Conservation (phyloP, 2,113 vertebrate species). For the Sakesphorus luctuosus region DNA sequence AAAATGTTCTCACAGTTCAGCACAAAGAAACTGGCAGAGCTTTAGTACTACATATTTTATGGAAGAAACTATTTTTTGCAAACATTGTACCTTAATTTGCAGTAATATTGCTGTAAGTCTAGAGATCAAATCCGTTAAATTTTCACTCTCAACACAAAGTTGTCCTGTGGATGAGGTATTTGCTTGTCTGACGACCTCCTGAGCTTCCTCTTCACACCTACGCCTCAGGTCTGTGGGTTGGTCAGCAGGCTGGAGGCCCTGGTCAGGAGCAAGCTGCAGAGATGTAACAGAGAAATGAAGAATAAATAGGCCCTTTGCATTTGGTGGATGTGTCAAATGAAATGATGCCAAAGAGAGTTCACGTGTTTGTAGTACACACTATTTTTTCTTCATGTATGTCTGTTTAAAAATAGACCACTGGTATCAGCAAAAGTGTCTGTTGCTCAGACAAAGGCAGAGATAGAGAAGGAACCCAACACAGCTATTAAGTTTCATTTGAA, state of each 20-base stretch:
- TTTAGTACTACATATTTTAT: neutral
- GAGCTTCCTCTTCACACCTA: constrained; percentile 92
- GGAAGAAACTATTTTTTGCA: neutral
- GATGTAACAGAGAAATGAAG: neutral
- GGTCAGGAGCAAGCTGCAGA: constrained; percentile 91
- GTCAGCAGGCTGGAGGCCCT: constrained; percentile 91
- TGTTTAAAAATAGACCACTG: neutral
- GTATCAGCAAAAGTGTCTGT: neutral
- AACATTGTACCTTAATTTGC: constrained; percentile 90
- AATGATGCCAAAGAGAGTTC: neutral
- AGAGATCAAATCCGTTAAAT: constrained; percentile 89
- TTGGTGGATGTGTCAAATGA: neutral
- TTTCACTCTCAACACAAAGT: constrained; percentile 84
- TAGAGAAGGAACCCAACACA: neutral
- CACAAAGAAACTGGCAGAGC: neutral
- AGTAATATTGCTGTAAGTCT: constrained; percentile 93
- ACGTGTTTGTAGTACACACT: neutral
- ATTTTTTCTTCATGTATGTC: neutral
- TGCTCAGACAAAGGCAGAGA: neutral
- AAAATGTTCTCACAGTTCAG: neutral
- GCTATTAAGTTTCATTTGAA: neutral
- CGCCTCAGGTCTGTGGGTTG: constrained; percentile 90
- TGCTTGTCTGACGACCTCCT: constrained; percentile 87
- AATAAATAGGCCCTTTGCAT: neutral
- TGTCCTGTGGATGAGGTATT: constrained; percentile 83